Evolutionary conservation across 2,113 vertebrate genomes (phyloP), one percentile per base, ranked within the genome.

Genomic region (Plotosus lineatus): DNA sequence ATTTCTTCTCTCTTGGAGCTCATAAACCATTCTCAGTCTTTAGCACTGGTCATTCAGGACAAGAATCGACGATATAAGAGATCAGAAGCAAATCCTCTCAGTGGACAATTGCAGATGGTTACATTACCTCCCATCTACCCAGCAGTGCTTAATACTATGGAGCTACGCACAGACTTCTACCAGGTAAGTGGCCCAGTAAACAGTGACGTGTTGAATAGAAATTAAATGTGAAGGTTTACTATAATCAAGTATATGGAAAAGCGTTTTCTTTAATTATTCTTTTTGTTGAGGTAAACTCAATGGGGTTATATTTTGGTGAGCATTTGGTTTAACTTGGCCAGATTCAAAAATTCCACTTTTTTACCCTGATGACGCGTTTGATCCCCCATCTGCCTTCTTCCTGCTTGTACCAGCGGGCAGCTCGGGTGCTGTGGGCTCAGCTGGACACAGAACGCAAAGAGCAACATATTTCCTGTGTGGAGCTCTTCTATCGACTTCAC

Each of bases 1-100:
- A 94, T 97, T 85, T 95, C 95, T 78, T 95, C 96, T 0, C 90
- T 99, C n/a, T 91, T 99, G 81, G 98, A 98, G 85, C 89, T 97
- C 75, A 94, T 98, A 82, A 98, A 95, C 90, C 97, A 98, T 61
- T 98, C 98, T 46, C 97, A 98, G 91, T 98, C 98, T 6, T 89
- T 99, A 33, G 95, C 96, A 0, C 92, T 98, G 9, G 96, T 99
- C 83, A 96, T 98, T 40, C 93, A 98, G 88, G 98, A 99, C 91
- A 96, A 97, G 89, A 95, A 94, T 88, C 94, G 91, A 40, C 93
- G 97, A 51, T 95, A 95, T 83, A 95, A 94, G 86, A 91, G 48
- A 73, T 93, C 93, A 0, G 94, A 94, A 11, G 90, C 92, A 81
- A 96, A 92, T 84, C 95, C 95, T 0, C 94, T 97, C 82, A 94